These are phyloP conservation scores for Eurytoma californica DNA, from an alignment of 2,888 invertebrate genomes.

Conservation along the genomic window DNA sequence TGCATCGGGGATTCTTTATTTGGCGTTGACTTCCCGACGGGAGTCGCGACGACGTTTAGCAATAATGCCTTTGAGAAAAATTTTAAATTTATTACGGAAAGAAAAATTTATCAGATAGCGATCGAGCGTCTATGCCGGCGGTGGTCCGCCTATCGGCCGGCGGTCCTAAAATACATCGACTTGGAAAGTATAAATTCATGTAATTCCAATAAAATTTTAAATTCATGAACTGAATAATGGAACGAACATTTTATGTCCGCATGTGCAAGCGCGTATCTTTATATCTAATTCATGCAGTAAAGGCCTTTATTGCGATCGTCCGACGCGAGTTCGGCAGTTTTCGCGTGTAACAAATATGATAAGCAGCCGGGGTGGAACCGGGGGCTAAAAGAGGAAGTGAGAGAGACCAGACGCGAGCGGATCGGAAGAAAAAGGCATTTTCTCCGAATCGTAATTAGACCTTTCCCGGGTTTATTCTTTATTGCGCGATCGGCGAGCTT, in stretches of 20 bases:
- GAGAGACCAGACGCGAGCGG: neutral
- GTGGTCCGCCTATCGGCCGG: slow-evolving; percentile 22
- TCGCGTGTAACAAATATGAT: neutral
- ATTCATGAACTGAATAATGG: slow-evolving; percentile 56
- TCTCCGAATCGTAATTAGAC: slow-evolving; percentile 15
- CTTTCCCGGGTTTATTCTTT: too few relatives aligned
- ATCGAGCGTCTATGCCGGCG: slow-evolving; percentile 16
- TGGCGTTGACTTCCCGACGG: neutral
- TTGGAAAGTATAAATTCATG: slow-evolving; percentile 47
- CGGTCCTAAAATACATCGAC: slow-evolving; percentile 41
- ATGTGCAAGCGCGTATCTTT: neutral
- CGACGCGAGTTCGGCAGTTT: slow-evolving; percentile 4
- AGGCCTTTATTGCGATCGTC: slow-evolving; percentile 34
- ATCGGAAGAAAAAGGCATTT: slow-evolving; percentile 14
- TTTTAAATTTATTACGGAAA: slow-evolving; percentile 24
- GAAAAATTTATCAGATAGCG: slow-evolving; percentile 43
- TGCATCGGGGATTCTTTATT: too few relatives aligned
- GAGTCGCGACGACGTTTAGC: neutral
- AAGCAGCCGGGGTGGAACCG: neutral
- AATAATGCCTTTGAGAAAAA: slow-evolving; percentile 37
- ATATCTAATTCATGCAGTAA: slow-evolving; percentile 46
- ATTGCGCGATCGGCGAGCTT: too few relatives aligned
- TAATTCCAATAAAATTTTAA: slow-evolving; percentile 55
- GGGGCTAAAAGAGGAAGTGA: neutral
- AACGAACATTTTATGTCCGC: slow-evolving; percentile 47